Evolutionary conservation across 2,797 vertebrate species (phyloP), one percentile per base, ranked within the genome.

Genomic region (Podarcis lilfordi): DNA sequence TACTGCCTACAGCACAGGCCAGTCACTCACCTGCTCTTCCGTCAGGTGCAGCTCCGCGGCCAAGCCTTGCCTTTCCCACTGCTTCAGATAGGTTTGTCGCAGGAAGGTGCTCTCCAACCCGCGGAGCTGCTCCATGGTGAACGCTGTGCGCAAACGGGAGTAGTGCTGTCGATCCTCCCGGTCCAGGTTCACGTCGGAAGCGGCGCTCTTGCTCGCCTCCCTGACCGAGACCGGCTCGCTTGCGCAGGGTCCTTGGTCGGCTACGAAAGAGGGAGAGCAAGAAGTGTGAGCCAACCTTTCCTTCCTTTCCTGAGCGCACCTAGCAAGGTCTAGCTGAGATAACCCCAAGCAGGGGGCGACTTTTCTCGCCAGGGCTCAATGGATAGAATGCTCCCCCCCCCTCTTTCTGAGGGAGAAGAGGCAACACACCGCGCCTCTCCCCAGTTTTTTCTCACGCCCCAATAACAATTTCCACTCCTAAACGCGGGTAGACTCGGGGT

Each of bases 1-100:
- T 13, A 17, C 4, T 32, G 37, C 66, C 43, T 32, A 69, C 5
- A 82, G n/a, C 40, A 5, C 37, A 2, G 27, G 13, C 25, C 10
- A 66, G 1, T 4, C 13, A 92, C 96, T 89, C 77, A 98, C 97
- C 96, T 98, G 98, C 4, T 96, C 95, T 88, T 98, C 97, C 0
- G 98, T 97, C 35, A 98, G 95, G 3, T 92, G 92, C 68, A 98
- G 92, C 29, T 94, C 95, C 71, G 96, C 94, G 0, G 97, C 96
- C 8, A 97, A 92, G 75, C 93, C 97, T 86, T 94, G 96, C 84
- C 97, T 94, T 88, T 98, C 97, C 0, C 89, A 91, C 1, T 95
- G 92, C 0, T 96, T 96, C 72, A 98, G 94, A 90, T 98, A 98
- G 84, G 89, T 96, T 88, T 97, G 96, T 2, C 94, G 95, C 84